Base-by-base conservation (phyloP, 2,113 vertebrate genomes). In the Chionodraco myersi region DNA sequence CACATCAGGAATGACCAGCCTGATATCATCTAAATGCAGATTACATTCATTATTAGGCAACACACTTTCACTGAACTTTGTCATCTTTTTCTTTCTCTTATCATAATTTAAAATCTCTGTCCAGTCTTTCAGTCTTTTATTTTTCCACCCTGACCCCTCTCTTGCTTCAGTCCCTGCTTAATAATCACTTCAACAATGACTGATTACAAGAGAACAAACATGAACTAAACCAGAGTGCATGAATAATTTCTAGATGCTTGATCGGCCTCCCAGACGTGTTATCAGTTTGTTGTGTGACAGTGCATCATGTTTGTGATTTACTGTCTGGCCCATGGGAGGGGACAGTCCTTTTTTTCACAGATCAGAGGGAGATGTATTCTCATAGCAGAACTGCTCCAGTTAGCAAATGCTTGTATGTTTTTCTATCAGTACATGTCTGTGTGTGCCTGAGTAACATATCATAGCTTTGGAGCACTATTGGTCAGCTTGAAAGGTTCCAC, bases 1-100 rank as follows among this genome's bases (percentile, higher is more conserved):
- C 77, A 85, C 69, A 72, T 72, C 49, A 89, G 73, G 48, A 53
- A 87, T 79, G 86, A 72, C 74, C 86, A 75, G 61, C 30, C 72
- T 72, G 64, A 82, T 80, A 74, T 88, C 56, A 87, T 91, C 79
- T 91, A 87, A 90, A 91, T 91, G 89, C 77, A 91, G 83, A 91
- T 87, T 86, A 67, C 59, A 82, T 87, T 83, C 54, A 88, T 91
- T 84, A 80, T 84, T 53, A 80, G 18, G 72, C 72, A 77, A 77
- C 78, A 81, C 67, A 67, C 68, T 84, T 87, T 54, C 9, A 62
- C 75, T 80, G 53, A 87, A 82, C 81, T 62, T 51, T 75, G 59
- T 67, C 58, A 59, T 84, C 15, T 63, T 72, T 69, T 58, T 61
- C 26, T 72, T 44, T 60, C 49, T 23, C 47, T 78, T 36, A 66